Base-by-base conservation (phyloP, 2,888 invertebrate genomes). In the Tachina fera region DNA sequence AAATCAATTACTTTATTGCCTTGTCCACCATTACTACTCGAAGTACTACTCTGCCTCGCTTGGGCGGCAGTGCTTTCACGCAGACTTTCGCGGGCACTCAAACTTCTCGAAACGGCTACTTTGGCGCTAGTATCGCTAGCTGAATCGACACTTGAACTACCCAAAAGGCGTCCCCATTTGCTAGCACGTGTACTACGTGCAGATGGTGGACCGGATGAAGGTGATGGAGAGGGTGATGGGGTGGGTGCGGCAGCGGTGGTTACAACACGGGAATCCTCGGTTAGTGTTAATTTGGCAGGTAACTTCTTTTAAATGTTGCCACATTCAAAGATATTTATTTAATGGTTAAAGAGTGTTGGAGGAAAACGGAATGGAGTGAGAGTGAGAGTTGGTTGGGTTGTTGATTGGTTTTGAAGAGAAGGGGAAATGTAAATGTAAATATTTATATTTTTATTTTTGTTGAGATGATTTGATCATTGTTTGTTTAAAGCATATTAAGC, bases 91-190 rank as follows among this genome's bases (percentile, higher is more conserved):
- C 94, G 94, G 87, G 94, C 94, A 89, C 94, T 94, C 87, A 94
- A 91, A 91, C 94, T 94, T 90, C 94, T 92, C 87, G 94, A 94
- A 88, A 94, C 94, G 82, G 93, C 93, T 88, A 93, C 93, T 90
- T 93, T 94, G 89, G 92, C 93, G 87, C 94, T 94, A 70, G 94
- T 93, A 89, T 95, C 96, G 89, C 95, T 95, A 89, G 94, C 94
- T 86, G 96, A 96, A 93, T 96, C 96, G 89, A 96, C 93, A 93
- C 96, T 96, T 88, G 96, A 96, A 90, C 95, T 96, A 90, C 97
- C 96, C 92, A 97, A 94, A 90, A 97, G 94, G 87, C 97, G 95
- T 78, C 97, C 97, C 97, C 97, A 97, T 94, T 97, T 97, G 92
- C 96, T 95, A 89, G 93, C 92, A 93, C 93, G 91, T 89, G 92